Conservation (phyloP, 2,888 invertebrate genomes). For the Tachina lurida region DNA sequence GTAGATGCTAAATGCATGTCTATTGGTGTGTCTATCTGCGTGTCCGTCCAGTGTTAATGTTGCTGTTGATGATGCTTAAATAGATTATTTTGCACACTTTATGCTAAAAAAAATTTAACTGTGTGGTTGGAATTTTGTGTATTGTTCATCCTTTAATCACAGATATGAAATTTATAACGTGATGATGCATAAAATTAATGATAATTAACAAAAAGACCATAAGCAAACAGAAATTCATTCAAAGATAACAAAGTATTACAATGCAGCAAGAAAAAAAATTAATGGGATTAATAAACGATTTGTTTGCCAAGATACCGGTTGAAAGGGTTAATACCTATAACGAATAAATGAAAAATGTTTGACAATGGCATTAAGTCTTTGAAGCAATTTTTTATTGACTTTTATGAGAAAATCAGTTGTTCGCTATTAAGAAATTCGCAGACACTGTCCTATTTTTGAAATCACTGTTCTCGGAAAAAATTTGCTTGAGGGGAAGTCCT, state of each 20-base stretch:
- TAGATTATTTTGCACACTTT: constrained; percentile 36
- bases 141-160: constrained; percentile 50
- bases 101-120: constrained; percentile 4
- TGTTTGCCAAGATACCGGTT: background rate
- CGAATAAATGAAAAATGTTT: too few species aligned
- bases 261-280: background rate
- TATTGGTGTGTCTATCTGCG: background rate
- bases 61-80: constrained; percentile 48
- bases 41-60: constrained; percentile 51
- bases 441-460: too few species aligned
- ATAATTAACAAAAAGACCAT: constrained; percentile 66
- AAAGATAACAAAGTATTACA: constrained; percentile 40
- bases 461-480: too few species aligned
- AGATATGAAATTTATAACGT: constrained; percentile 67
- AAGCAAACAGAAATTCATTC: constrained; percentile 58
- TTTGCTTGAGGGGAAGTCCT: too few species aligned
- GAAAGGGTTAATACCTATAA: background rate
- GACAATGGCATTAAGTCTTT: too few species aligned
- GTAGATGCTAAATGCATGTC: constrained; percentile 19
- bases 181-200: constrained; percentile 72
- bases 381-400: too few species aligned
- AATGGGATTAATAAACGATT: constrained; percentile 20
- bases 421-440: too few species aligned
- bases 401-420: too few species aligned
- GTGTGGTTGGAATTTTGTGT: constrained; percentile 43